Base-by-base conservation (phyloP, 2,888 invertebrate species). In the Callimorpha dominula region DNA sequence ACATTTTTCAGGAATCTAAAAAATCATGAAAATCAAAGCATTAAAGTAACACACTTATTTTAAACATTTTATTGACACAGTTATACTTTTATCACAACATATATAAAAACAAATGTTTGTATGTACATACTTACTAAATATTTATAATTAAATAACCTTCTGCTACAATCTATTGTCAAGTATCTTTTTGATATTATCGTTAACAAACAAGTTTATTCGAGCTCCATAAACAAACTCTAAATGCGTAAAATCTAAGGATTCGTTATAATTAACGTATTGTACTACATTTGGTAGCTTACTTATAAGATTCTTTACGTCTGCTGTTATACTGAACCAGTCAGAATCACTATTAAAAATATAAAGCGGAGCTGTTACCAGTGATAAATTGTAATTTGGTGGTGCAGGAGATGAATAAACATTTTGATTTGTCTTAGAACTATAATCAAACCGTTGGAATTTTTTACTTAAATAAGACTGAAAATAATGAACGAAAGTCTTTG, bases 161-260 rank as follows among this genome's bases (percentile, higher is more conserved):
- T 17, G 50, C 8, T 62, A 69, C 60, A 62, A 50, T 12, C 17
- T 40, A 49, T 69, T 50, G 40, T 69, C 60, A 62, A 69, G 69
- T 62, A 69, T 69, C 74, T 81, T 81, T 70, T 87, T 81, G 11
- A 92, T 84, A 68, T 90, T 91, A 68, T 90, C 78, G 80, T 94
- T 95, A 42, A 95, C 78, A 15, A 94, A 75, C 46, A 68, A 79
- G 75, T 92, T 91, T 4, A 90, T 89, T 68, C 93, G 84, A 73
- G 88, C 80, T 17, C 95, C 95, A 74, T 93, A 95, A 20, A 92
- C 81, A 80, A 93, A 95, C 79, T 95, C 95, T 49, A 94, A 87
- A 81, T 95, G 95, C 31, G 92, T 91, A 76, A 94, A 94, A 76
- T 92, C 91, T 73, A 91, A 75, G 5, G 89, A 88, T 79, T 85